These are phyloP conservation scores for Chrysochloris asiatica DNA, from an alignment of 2,113 vertebrate genomes.

Conservation along the genomic window DNA sequence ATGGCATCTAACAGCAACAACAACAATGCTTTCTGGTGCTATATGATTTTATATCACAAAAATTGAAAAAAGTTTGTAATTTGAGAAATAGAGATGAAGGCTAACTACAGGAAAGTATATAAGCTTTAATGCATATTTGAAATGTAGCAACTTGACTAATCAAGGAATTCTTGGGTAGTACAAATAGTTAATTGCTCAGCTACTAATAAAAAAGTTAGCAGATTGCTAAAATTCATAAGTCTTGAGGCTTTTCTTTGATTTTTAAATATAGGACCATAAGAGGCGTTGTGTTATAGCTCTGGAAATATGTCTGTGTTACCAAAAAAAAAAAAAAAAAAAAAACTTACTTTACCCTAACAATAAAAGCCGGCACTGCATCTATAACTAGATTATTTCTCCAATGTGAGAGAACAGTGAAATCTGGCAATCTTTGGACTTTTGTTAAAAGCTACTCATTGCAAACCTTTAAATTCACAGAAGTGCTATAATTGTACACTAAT, in stretches of 20 bases:
- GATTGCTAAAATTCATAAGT: not conserved
- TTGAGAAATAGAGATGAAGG: not conserved
- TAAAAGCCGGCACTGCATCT: not conserved
- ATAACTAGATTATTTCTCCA: not conserved
- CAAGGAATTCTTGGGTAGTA: not conserved
- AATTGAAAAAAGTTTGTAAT: not conserved
- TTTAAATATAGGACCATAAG: not conserved
- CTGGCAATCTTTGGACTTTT: not conserved
- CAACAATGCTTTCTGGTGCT: not conserved
- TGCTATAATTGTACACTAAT: not conserved
- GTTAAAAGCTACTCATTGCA: not conserved
- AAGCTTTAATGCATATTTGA: not conserved
- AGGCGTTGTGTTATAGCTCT: not conserved
- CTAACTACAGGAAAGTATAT: not conserved
- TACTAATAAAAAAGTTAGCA: not conserved
- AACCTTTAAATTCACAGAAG: not conserved
- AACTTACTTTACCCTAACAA: not conserved
- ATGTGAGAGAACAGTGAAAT: not conserved
- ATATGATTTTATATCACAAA: not conserved
- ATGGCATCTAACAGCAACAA: no score
- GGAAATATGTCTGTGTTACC: not conserved
- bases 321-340: not conserved
- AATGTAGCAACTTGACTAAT: not conserved
- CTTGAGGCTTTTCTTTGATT: not conserved
- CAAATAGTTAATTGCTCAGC: not conserved